Base-by-base conservation (phyloP, 2,797 vertebrate genomes). In the Tamandua tetradactyla region DNA sequence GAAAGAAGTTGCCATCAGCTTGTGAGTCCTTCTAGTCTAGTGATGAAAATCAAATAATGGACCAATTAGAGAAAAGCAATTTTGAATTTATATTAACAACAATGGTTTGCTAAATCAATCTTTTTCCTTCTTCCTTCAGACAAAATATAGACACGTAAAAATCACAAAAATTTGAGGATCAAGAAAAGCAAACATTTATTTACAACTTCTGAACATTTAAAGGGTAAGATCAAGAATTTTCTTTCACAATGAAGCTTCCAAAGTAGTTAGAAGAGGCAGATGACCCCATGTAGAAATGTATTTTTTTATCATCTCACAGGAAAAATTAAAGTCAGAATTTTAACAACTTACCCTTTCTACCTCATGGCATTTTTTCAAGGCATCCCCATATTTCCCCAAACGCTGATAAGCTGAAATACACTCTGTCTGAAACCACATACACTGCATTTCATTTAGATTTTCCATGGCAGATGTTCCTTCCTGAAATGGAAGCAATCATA, bases 381-480 rank as follows among this genome's bases (percentile, higher is more conserved):
- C 98, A 52, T 99, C 98, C 13, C 98, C 98, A 0, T 98, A 98
- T 84, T 97, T 98, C 6, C 98, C 98, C 2, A 98, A 90, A 66
- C 98, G 97, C 93, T 98, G 98, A 85, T 98, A 99, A 61, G 98
- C 98, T 15, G 97, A 94, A 0, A 98, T 98, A 89, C 98, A 98
- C 94, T 99, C 98, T 0, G 98, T 98, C 94, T 99, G 98, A 97
- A 98, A 98, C 98, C 98, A 99, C 98, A 99, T 98, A 59, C 98
- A 98, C 66, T 99, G 98, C 98, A 99, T 98, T 95, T 99, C 98
- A 0, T 98, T 98, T 5, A 98, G 97, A 94, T 98, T 99, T 94
- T 98, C 98, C 98, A 98, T 98, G 22, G 98, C 98, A 95, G 98
- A 98, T 18, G 97, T 98, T 87, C 98, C 98, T 97, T 98, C 98